These are phyloP conservation scores for Micromys minutus DNA, from an alignment of 2,113 vertebrate species.

Conservation along the genomic window DNA sequence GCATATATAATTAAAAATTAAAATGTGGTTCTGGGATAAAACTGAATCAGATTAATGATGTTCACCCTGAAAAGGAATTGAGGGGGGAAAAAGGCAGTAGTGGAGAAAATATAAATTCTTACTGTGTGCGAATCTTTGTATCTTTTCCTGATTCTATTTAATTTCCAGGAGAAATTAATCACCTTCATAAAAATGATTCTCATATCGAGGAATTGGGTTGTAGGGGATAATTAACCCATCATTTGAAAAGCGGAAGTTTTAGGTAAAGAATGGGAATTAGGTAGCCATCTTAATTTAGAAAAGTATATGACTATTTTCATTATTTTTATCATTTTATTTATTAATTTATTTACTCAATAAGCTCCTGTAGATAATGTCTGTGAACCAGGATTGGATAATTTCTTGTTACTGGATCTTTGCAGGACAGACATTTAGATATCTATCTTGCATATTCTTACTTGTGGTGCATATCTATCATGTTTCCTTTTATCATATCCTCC, in stretches of 20 bases:
- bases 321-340: neutral
- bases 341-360: slow-evolving; percentile 29
- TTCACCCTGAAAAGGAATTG: slow-evolving; percentile 62
- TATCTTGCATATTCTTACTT: neutral
- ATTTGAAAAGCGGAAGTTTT: slow-evolving; percentile 12
- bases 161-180: slow-evolving; percentile 38
- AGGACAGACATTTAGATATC: neutral
- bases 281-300: neutral
- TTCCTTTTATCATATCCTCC: neutral
- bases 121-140: neutral
- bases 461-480: neutral
- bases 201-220: neutral
- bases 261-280: neutral
- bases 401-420: neutral
- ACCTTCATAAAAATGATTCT: slow-evolving; percentile 22
- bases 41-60: slow-evolving; percentile 77
- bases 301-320: neutral
- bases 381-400: neutral
- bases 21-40: slow-evolving; percentile 80
- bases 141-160: slow-evolving; percentile 29
- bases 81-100: slow-evolving; percentile 11
- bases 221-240: neutral
- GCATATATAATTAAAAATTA: slow-evolving; percentile 82
- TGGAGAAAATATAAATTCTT: slow-evolving; percentile 40
- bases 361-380: neutral